Evolutionary conservation across 2,113 vertebrate species (phyloP), one percentile per base, ranked within the genome.

Genomic region (Oreotrochilus melanogaster): DNA sequence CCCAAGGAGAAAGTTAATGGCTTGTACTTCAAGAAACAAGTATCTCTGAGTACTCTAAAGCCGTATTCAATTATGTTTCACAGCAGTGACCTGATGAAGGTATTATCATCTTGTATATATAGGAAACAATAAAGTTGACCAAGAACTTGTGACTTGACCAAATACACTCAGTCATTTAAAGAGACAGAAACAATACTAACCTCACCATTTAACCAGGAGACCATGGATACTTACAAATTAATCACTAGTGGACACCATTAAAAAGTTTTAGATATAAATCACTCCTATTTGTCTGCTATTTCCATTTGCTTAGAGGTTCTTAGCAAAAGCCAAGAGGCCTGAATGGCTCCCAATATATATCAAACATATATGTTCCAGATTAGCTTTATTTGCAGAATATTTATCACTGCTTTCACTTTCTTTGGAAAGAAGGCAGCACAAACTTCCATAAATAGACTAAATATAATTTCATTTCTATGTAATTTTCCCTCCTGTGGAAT

Each of bases 301-400:
- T 94, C 54, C 74, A 95, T 88, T 93, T 89, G 31, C 57, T 95
- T 83, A 88, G 51, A 91, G 92, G 91, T 95, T 95, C 60, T 95
- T 95, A 79, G 69, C 65, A 94, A 95, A 92, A 95, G 75, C 50
- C 71, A 91, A 57, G 21, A 50, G 37, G 39, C 69, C 64, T 87
- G 53, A 71, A 93, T 24, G n/a, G n/a, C 54, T 96, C 57, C 67
- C n/a, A 93, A 90, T 94, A 91, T 48, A 27, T 25, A 96, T 72
- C 53, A 75, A 88, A 95, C 92, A 69, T 39, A 91, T 7, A 81
- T 10, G 78, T 39, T 10, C 72, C 2, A 18, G 83, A 93, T 95
- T 95, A 95, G 78, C 61, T 79, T 93, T 76, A 78, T 76, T n/a
- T 75, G 78, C 18, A 79, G 50, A 87, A 67, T 92, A 96, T 92